These are phyloP conservation scores for Chelonia mydas DNA, from an alignment of 2,797 vertebrate species.

Conservation along the genomic window DNA sequence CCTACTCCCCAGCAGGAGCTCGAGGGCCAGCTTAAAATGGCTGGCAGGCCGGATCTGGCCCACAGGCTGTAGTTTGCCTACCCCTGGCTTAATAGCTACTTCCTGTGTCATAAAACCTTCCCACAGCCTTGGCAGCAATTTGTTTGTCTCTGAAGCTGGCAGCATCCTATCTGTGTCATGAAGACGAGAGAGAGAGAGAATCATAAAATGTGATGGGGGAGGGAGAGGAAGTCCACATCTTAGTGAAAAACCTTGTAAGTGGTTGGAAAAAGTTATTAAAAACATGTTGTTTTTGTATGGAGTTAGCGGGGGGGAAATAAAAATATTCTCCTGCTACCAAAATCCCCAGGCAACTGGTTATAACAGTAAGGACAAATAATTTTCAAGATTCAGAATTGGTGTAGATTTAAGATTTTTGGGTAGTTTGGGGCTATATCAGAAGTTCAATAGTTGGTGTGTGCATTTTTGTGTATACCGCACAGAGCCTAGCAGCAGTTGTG, in stretches of 20 bases:
- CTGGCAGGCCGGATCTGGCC: too few species aligned
- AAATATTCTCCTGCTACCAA: not conserved
- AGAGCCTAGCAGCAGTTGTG: not conserved
- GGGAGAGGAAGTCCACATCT: constrained; percentile 69
- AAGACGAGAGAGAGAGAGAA: constrained; percentile 72
- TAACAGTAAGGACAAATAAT: not conserved
- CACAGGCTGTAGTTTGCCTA: too few species aligned
- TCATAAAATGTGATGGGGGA: constrained; percentile 59
- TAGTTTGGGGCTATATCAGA: not conserved
- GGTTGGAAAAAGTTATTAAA: constrained; percentile 65
- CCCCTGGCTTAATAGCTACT: not conserved
- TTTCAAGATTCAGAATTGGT: not conserved
- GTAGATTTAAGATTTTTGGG: constrained; percentile 2
- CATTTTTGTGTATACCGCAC: not conserved
- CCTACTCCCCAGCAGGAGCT: too few species aligned
- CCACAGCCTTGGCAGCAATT: constrained; percentile 72
- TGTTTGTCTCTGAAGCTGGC: constrained; percentile 72
- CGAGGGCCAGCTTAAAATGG: too few species aligned
- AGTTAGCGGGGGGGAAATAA: not conserved
- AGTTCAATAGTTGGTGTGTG: not conserved
- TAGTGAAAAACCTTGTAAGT: constrained; percentile 73
- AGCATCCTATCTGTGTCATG: constrained; percentile 73
- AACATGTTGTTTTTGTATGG: constrained; percentile 36
- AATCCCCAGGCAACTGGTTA: not conserved
- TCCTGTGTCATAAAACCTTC: not conserved